Evolutionary conservation across 1,140 invertebrate species (phyloP).

Genomic region (Amyelois transitella): DNA sequence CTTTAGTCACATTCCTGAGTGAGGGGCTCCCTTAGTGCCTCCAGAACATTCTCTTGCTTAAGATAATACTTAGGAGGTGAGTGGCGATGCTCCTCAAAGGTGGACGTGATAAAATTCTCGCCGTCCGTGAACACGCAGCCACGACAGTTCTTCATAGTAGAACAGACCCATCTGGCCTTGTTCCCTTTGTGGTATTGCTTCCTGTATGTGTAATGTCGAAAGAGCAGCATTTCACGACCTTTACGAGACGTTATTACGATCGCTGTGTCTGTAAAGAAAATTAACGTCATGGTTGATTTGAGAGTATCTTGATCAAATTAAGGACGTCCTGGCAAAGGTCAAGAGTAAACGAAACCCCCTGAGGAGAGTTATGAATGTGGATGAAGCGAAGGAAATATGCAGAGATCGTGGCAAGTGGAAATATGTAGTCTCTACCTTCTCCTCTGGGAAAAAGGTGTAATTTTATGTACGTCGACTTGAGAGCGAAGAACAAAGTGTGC

Average conservation of each 20-base stretch:
- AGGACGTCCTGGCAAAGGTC: too few species aligned
- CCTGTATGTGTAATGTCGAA: conserved; percentile 51
- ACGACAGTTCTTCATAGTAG: conserved; percentile 52
- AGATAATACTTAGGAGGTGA: conserved; percentile 57
- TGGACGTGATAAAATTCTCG: conserved; percentile 43
- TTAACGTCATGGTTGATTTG: background rate
- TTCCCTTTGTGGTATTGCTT: conserved; percentile 42
- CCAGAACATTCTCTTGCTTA: conserved; percentile 41
- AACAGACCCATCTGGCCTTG: conserved; percentile 56
- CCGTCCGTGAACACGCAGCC: conserved; percentile 46
- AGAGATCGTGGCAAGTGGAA: too few species aligned
- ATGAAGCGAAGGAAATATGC: too few species aligned
- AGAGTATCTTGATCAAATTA: background rate
- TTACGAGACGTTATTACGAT: conserved; percentile 57
- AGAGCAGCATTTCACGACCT: conserved; percentile 57
- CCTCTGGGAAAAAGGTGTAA: too few species aligned
- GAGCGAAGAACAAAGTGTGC: too few species aligned
- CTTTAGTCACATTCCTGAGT: conserved; percentile 27
- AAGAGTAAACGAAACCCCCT: too few species aligned
- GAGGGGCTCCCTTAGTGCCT: conserved; percentile 38
- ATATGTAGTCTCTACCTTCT: too few species aligned
- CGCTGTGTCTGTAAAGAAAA: conserved; percentile 38
- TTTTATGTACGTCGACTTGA: too few species aligned
- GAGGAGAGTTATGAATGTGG: too few species aligned
- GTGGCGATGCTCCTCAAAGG: conserved; percentile 45